Base-by-base conservation (phyloP, 2,113 vertebrate genomes). In the Sardina pilchardus region DNA sequence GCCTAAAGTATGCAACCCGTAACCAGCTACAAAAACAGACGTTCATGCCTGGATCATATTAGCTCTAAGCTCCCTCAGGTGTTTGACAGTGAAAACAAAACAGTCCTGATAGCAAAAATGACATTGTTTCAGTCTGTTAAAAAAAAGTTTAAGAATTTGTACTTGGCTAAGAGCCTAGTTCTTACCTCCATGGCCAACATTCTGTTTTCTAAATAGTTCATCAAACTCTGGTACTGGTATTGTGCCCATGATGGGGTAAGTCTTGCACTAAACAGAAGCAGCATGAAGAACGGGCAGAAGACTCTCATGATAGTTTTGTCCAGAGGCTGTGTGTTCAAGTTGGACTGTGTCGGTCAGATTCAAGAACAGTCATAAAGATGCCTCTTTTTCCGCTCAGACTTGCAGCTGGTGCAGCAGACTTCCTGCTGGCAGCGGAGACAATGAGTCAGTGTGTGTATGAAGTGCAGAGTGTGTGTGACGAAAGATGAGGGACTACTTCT, bases 151-250 rank as follows among this genome's bases (percentile, higher is more conserved):
- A 83, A 16, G 48, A 86, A n/a, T 56, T 26, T 17, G 14, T 34
- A 56, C 21, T 47, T 48, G 4, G 26, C 50, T 86, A 80, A 34
- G 26, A 1, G 21, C 0, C 36, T 81, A n/a, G n/a, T 14, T 91
- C 94, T 94, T 94, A 96, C 95, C 95, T 96, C 95, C 8, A 96
- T 93, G 6, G 95, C 93, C 84, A 93, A 81, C 90, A 96, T 86
- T 89, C 95, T 91, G 88, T 94, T 95, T 90, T 96, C 95, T 89
- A 96, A 90, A 91, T 96, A 96, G 88, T 96, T 95, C 94, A 96
- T 94, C 87, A 96, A 92, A 48, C 91, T 93, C 88, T 95, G 95
- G 90, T 95, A 94, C 90, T 96, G 94, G 91, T 94, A 88, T 92
- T 96, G 95, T 42, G 93, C 93, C 82, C 85, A 89, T 30, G 92